phyloP scores from a whole-genome alignment of 2,797 vertebrate species.

The Aselliscus stoliczkanus region DNA sequence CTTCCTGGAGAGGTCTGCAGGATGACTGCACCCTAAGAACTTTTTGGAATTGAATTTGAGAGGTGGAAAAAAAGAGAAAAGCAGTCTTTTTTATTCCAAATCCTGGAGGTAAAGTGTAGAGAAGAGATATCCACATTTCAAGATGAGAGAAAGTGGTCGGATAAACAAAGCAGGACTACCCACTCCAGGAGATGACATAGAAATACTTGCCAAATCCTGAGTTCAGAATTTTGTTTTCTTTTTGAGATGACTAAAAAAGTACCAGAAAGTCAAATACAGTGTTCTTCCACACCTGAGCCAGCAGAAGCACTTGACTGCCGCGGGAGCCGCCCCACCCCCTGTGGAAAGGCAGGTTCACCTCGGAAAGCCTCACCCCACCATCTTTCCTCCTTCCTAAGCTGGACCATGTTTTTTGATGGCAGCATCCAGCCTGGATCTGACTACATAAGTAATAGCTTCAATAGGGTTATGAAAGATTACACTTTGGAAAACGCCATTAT shows the following conservation, averaged over 20 bases:
- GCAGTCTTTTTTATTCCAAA: slow-evolving; percentile 67
- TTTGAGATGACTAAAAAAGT: slow-evolving; percentile 51
- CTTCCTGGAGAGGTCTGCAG: slow-evolving; percentile 40
- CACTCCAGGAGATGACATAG: slow-evolving; percentile 32
- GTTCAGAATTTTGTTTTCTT: slow-evolving; percentile 51
- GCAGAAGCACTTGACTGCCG: background rate
- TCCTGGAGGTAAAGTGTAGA: slow-evolving; percentile 57
- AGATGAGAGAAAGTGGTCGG: background rate
- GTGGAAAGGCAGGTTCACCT: background rate
- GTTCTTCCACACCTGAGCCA: background rate
- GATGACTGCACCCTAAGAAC: background rate
- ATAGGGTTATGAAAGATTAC: background rate
- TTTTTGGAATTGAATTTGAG: slow-evolving; percentile 20
- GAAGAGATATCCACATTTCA: slow-evolving; percentile 46
- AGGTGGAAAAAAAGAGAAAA: background rate
- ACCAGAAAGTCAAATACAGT: slow-evolving; percentile 41
- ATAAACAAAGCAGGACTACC: slow-evolving; percentile 20
- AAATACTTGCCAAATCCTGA: slow-evolving; percentile 61
- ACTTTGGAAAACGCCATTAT: background rate
- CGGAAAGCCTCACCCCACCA: background rate
- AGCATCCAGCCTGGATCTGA: background rate
- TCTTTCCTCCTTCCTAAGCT: background rate
- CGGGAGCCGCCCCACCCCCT: background rate
- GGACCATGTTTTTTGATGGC: background rate
- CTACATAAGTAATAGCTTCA: background rate